These are phyloP conservation scores for Spisula subtruncata DNA, from an alignment of 2,888 invertebrate genomes.

Conservation along the genomic window DNA sequence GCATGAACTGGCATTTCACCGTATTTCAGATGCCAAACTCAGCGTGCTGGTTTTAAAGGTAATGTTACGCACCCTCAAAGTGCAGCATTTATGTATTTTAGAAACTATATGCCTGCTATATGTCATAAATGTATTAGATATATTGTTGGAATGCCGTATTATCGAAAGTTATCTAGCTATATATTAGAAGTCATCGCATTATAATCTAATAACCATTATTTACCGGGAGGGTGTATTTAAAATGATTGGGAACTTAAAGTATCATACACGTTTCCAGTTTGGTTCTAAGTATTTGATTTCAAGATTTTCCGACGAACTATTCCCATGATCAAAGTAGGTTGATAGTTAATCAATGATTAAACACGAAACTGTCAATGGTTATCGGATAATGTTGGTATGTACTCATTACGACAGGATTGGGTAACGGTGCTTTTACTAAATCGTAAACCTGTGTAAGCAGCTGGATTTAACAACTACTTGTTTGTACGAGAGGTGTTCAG, in stretches of 20 bases:
- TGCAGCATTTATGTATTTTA: not conserved
- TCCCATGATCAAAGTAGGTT: not conserved
- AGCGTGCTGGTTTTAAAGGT: not conserved
- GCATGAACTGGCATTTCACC: not conserved
- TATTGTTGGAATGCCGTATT: conserved; percentile 12
- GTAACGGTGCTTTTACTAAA: too few relatives aligned
- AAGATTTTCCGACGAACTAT: not conserved
- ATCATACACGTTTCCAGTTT: not conserved
- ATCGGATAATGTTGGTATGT: not conserved
- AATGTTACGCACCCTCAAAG: not conserved
- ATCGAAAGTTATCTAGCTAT: conserved; percentile 6
- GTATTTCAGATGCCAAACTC: not conserved
- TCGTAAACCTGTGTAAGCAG: too few relatives aligned
- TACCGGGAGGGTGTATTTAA: not conserved
- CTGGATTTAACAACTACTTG: too few relatives aligned
- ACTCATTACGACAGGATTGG: not conserved
- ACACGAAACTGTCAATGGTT: not conserved
- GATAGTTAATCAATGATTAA: not conserved
- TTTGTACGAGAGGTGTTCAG: too few relatives aligned
- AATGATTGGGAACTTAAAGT: not conserved
- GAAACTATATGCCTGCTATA: not conserved
- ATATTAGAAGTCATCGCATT: not conserved
- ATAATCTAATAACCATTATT: conserved; percentile 10
- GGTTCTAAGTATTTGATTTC: not conserved
- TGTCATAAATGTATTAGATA: not conserved